A percentile compares a stretch with the other conserved stretches of the same genome.
phyloP scores from a whole-genome alignment of 2,113 vertebrate species.

The Chloropsis hardwickii region DNA sequence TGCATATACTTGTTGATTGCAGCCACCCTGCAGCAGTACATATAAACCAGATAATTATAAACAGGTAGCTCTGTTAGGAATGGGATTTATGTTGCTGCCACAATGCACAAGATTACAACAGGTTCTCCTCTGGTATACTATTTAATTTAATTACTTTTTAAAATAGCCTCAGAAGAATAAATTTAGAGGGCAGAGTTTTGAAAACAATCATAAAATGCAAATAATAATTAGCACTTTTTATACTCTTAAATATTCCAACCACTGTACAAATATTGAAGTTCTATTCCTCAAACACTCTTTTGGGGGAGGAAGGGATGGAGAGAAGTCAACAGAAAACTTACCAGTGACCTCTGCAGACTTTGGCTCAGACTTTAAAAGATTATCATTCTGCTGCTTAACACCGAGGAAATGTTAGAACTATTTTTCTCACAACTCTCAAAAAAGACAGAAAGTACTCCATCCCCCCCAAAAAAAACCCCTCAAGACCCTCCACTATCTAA shows the following conservation, averaged over 20 bases:
- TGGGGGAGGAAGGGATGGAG: not conserved
- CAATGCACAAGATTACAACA: conserved; percentile 74
- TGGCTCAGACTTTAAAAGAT: not conserved
- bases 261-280: not conserved
- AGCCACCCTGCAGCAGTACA: conserved; percentile 80
- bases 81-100: conserved; percentile 74
- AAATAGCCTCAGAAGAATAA: conserved; percentile 34
- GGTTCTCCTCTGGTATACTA: not conserved
- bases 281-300: not conserved
- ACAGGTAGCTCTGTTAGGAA: conserved; percentile 70
- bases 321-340: not conserved
- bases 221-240: not conserved
- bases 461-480: not conserved
- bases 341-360: not conserved
- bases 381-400: not conserved
- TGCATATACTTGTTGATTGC: conserved; percentile 79
- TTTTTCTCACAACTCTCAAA: not conserved
- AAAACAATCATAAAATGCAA: conserved; percentile 51
- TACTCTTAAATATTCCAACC: not conserved
- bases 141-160: not conserved
- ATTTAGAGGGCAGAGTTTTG: conserved; percentile 35
- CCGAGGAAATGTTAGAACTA: not conserved
- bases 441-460: not conserved
- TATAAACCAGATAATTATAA: conserved; percentile 81
- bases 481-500: not conserved